Evolutionary conservation across 1,140 invertebrate genomes (phyloP).

Genomic region (Hypothenemus hampei): DNA sequence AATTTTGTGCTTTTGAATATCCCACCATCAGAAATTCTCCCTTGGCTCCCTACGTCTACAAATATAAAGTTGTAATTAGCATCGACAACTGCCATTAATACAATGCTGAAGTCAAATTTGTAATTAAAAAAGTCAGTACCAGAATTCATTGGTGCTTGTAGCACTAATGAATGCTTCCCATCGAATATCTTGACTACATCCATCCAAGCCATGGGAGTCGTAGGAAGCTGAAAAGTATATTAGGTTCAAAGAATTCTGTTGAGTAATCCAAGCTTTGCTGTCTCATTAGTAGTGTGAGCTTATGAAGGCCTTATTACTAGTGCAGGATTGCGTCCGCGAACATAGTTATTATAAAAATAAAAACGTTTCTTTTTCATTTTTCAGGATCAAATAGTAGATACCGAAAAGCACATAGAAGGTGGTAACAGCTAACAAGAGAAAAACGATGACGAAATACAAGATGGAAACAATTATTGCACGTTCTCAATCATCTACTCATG

Average conservation of each 20-base stretch:
- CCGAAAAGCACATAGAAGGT: slow-evolving; percentile 2
- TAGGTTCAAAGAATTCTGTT: background rate
- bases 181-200: slow-evolving; percentile 12
- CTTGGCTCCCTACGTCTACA: background rate
- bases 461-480: slow-evolving; percentile 1
- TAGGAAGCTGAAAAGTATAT: background rate
- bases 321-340: background rate
- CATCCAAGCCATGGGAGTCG: slow-evolving; percentile 4
- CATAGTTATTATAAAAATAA: background rate
- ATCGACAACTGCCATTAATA: background rate
- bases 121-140: background rate
- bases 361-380: background rate
- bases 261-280: background rate
- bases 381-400: slow-evolving; percentile 4
- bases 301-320: background rate
- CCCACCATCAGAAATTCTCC: no score
- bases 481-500: slow-evolving; percentile 8
- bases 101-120: background rate
- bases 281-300: background rate
- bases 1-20: slow-evolving; percentile 4
- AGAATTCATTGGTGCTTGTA: no score
- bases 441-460: slow-evolving; percentile 3
- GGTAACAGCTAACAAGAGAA: background rate
- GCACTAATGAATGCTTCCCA: background rate
- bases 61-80: slow-evolving; percentile 7